Conservation (phyloP, 92 coral and sea anemone genomes). For the Porites rus region DNA sequence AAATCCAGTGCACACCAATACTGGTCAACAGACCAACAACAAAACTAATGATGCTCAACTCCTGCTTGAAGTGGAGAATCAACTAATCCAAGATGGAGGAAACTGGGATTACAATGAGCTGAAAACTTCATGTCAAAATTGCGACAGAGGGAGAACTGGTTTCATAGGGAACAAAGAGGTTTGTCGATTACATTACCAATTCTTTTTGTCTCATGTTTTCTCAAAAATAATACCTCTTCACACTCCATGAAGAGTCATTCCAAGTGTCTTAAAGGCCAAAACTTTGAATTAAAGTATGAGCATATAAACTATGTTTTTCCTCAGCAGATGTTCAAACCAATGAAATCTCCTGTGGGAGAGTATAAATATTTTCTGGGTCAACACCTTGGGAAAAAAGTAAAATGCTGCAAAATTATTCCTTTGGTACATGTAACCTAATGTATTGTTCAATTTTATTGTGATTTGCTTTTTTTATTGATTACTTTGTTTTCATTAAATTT, state of each 20-base stretch:
- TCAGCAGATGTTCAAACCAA: too few species aligned
- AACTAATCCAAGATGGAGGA: conserved; percentile 42
- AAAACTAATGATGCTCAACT: conserved; percentile 41
- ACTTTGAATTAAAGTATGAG: too few species aligned
- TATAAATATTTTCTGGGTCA: too few species aligned
- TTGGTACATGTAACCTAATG: too few species aligned
- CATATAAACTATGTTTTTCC: too few species aligned
- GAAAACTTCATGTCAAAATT: conserved; percentile 56
- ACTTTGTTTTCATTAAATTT: not conserved
- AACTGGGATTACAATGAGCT: conserved; percentile 52
- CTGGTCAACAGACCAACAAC: not conserved
- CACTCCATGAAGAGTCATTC: not conserved
- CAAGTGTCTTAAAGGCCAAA: not conserved
- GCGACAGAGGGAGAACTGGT: conserved; percentile 67
- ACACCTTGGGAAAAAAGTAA: too few species aligned
- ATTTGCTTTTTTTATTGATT: not conserved
- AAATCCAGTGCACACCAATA: conserved; percentile 25
- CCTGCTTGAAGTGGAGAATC: conserved; percentile 59
- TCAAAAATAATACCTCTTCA: too few species aligned
- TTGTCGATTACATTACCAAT: not conserved
- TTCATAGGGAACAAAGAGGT: conserved; percentile 70
- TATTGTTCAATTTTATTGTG: not conserved
- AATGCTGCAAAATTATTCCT: too few species aligned
- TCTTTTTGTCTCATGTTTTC: not conserved
- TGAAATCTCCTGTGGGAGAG: too few species aligned